Percentiles rank a stretch among this genome's conserved stretches.
These are phyloP conservation scores for Adela reaumurella DNA, from an alignment of 2,888 invertebrate genomes.

Conservation along the genomic window DNA sequence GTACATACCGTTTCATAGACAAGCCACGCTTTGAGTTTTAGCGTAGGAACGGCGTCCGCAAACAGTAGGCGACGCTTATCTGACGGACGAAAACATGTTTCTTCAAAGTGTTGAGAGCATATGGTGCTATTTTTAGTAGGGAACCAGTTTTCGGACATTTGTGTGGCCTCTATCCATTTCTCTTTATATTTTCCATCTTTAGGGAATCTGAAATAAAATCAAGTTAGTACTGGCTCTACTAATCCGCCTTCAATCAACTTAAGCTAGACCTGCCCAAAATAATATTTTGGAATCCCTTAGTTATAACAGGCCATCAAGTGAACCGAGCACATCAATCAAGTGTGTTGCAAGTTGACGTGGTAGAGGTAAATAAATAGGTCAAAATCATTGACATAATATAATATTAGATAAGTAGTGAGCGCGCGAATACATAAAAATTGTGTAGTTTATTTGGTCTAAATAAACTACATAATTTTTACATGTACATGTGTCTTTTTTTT, in stretches of 20 bases:
- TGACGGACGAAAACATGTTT: slow-evolving; percentile 1
- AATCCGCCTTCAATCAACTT: background rate
- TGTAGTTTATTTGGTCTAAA: too few species aligned
- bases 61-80: background rate
- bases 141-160: background rate
- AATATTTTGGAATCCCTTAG: too few species aligned
- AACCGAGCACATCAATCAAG: too few species aligned
- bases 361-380: background rate
- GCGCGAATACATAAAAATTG: too few species aligned
- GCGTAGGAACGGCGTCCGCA: background rate
- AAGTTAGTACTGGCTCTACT: background rate
- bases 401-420: too few species aligned
- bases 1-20: slow-evolving; percentile 1
- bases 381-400: too few species aligned
- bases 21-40: slow-evolving; percentile 1
- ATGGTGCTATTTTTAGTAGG: background rate
- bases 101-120: background rate
- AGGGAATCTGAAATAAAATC: slow-evolving; percentile 1
- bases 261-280: background rate
- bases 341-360: too few species aligned
- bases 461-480: background rate
- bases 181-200: background rate
- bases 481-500: background rate
- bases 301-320: too few species aligned
- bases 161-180: slow-evolving; percentile 1